phyloP scores from a whole-genome alignment of 2,888 invertebrate genomes.

The Acanthococcus lagerstroemiae region DNA sequence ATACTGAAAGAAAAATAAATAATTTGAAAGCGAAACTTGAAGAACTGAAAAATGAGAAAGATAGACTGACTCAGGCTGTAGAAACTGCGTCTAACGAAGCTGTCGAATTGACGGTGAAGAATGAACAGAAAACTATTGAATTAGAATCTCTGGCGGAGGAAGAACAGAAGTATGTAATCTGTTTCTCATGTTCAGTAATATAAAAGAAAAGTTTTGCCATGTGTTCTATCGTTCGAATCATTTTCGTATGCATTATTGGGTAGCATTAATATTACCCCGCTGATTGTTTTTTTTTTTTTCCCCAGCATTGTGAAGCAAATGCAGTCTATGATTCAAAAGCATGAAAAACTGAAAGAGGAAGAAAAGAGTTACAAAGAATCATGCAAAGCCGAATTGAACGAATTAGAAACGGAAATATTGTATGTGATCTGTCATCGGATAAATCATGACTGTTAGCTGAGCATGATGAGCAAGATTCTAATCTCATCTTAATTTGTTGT shows the following conservation, averaged over 20 bases:
- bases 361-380: constrained; percentile 63
- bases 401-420: constrained; percentile 45
- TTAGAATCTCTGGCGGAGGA: neutral
- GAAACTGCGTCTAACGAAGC: constrained; percentile 59
- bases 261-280: too few relatives aligned
- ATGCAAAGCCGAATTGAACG: constrained; percentile 54
- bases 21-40: constrained; percentile 48
- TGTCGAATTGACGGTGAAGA: constrained; percentile 43
- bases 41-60: constrained; percentile 59
- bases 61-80: constrained; percentile 49
- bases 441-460: too few relatives aligned
- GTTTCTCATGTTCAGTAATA: too few relatives aligned
- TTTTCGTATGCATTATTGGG: too few relatives aligned
- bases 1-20: constrained; percentile 5
- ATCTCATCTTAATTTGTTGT: neutral
- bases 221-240: too few relatives aligned
- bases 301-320: constrained; percentile 42
- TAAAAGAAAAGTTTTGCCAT: too few relatives aligned
- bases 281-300: neutral
- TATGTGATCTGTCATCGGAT: too few relatives aligned
- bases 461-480: too few relatives aligned
- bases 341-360: constrained; percentile 60
- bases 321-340: constrained; percentile 53
- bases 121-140: neutral
- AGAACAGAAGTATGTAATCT: neutral